Evolutionary conservation across 2,888 invertebrate genomes (phyloP), one percentile per base, ranked within the genome.

Genomic region (Plagodis pulveraria): DNA sequence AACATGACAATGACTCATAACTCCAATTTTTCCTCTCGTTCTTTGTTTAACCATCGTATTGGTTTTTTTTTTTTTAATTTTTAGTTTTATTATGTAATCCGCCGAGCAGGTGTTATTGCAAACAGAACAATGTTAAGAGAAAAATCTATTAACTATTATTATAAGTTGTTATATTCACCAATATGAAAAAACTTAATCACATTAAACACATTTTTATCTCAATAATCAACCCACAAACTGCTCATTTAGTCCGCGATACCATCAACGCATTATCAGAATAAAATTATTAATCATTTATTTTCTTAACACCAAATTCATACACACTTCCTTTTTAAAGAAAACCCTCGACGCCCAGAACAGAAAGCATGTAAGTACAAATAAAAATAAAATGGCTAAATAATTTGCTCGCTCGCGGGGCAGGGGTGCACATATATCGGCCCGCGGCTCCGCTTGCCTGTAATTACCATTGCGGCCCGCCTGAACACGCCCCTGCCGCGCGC

Each of bases 381-480:
- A 89, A 87, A 87, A 83, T 83, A 88, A 88, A 86, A 84, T 86
- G 81, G 88, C 85, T 87, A 91, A 91, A 91, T 91, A 90, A 91
- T 91, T 87, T 87, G 86, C 87, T 69, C 72, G 73, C 71, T 67
- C 54, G 65, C 66, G 70, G 74, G 76, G 77, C 78, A 80, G 81
- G 83, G 82, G 82, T 74, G 79, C 77, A 76, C 77, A 81, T 72
- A 74, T 72, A 75, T 78, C 78, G 81, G 85, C 85, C 86, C 79
- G 83, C 81, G 83, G 89, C 80, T 77, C 63, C 76, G 68, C 71
- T 70, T 70, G 82, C 76, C 89, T 90, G 89, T 91, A 91, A 91
- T 91, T 91, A 91, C 79, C 44, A 35, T 40, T 67, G 73, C 80
- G 76, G 78, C 73, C 84, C 85, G 84, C 84, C 56, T 45, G 73